Conservation (phyloP, 2,797 vertebrate species). For the Pseudochaenichthys georgianus region DNA sequence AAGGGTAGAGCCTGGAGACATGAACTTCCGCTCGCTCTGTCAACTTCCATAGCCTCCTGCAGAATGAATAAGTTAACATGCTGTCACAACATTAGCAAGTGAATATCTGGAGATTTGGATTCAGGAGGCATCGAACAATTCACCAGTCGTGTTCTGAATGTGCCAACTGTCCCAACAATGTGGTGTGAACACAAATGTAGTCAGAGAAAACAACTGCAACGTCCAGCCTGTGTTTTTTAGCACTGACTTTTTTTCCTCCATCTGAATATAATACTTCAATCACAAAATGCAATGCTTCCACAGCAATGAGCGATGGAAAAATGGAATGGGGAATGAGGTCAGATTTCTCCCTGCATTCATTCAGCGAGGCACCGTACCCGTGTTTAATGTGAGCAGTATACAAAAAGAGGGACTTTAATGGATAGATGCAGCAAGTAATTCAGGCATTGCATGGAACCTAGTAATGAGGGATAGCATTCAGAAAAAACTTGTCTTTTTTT, state of each 20-base stretch:
- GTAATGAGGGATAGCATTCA: slow-evolving; percentile 82
- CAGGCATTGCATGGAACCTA: slow-evolving; percentile 78
- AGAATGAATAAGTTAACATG: slow-evolving; percentile 72
- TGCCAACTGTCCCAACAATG: slow-evolving; percentile 33
- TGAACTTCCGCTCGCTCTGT: slow-evolving; percentile 70
- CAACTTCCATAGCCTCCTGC: slow-evolving; percentile 64
- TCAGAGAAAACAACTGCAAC: slow-evolving; percentile 25
- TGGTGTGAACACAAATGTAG: slow-evolving; percentile 51
- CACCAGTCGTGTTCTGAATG: slow-evolving; percentile 40
- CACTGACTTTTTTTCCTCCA: slow-evolving; percentile 26
- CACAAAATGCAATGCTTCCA: slow-evolving; percentile 46
- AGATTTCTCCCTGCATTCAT: slow-evolving; percentile 69
- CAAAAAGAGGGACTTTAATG: slow-evolving; percentile 78
- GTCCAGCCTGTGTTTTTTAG: slow-evolving; percentile 39
- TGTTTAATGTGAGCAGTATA: slow-evolving; percentile 77
- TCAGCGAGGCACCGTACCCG: slow-evolving; percentile 58
- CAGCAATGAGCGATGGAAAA: slow-evolving; percentile 56
- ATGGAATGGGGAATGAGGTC: slow-evolving; percentile 65
- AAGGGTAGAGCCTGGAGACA: slow-evolving; percentile 63
- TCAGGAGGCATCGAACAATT: slow-evolving; percentile 49
- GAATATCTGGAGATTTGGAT: slow-evolving; percentile 62
- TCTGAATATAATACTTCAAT: slow-evolving; percentile 59
- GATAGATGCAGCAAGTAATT: slow-evolving; percentile 82
- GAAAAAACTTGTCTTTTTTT: slow-evolving; percentile 59
- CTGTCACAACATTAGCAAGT: slow-evolving; percentile 74